Percentiles rank a stretch among this genome's conserved stretches.
Conservation (phyloP, 2,797 vertebrate species). For the Remorina albescens region DNA sequence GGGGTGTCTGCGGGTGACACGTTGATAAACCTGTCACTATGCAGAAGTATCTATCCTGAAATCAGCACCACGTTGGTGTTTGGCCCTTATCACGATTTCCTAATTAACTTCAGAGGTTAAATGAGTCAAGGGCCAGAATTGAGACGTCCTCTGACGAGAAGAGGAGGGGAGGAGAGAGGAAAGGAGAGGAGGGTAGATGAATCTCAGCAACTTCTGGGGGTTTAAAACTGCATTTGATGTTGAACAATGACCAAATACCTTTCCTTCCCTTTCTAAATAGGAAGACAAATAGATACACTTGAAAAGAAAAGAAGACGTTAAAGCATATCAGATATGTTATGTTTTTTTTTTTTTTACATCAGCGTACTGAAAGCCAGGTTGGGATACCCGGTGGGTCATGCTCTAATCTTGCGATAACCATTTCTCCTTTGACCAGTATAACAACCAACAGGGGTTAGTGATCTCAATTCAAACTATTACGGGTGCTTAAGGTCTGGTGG, state of each 20-base stretch:
- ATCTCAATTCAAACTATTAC: background rate
- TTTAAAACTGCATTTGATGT: conserved; percentile 15
- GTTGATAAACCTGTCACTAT: background rate
- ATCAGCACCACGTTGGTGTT: background rate
- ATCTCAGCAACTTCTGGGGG: background rate
- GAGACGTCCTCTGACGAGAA: background rate
- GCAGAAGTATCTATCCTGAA: no score
- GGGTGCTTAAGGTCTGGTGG: background rate
- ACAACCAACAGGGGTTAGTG: background rate
- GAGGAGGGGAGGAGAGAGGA: no score
- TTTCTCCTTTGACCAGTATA: background rate
- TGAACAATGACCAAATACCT: background rate
- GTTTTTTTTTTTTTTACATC: background rate
- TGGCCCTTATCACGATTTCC: background rate
- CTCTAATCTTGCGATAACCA: background rate
- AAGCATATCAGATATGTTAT: background rate
- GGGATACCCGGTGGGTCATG: background rate
- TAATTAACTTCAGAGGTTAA: background rate
- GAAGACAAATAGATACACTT: no score
- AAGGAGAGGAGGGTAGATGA: no score
- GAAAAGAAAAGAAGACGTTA: no score
- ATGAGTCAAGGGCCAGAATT: background rate
- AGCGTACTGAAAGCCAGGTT: background rate
- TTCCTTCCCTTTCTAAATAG: conserved; percentile 5
- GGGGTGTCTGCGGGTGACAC: background rate